phyloP scores from a whole-genome alignment of 64 coral and sea anemone species.

The Stylophora pistillata region DNA sequence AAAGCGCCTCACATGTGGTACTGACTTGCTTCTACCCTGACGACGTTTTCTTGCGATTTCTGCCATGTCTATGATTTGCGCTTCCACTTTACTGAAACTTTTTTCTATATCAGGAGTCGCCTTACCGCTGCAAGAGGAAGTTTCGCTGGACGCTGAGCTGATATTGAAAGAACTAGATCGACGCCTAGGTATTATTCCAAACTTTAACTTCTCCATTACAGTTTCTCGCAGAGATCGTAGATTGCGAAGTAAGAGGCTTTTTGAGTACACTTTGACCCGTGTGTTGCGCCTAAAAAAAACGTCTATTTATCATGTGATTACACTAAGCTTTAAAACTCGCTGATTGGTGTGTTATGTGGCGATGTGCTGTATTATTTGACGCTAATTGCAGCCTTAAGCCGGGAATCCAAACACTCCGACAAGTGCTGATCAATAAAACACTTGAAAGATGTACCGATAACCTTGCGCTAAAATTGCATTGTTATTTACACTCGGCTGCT shows the following conservation, averaged over 20 bases:
- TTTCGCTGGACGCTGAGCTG: slow-evolving; percentile 2
- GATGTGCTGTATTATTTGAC: slow-evolving; percentile 15
- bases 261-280: background rate
- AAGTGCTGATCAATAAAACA: slow-evolving; percentile 22
- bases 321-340: background rate
- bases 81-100: background rate
- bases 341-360: slow-evolving; percentile 26
- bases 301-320: slow-evolving; percentile 4
- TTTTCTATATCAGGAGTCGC: background rate
- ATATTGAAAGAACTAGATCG: background rate
- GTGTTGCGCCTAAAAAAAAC: background rate
- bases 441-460: slow-evolving; percentile 12
- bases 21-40: slow-evolving; percentile 17
- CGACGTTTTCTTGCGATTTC: slow-evolving; percentile 20
- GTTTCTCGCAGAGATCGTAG: background rate
- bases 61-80: slow-evolving; percentile 14
- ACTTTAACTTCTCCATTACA: slow-evolving; percentile 6
- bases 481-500: background rate
- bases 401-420: slow-evolving; percentile 4
- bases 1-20: background rate
- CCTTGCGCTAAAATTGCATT: background rate
- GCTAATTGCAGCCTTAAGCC: background rate
- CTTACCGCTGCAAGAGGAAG: slow-evolving; percentile 10
- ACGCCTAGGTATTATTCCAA: background rate
- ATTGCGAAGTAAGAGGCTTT: background rate